Conservation (phyloP, 2,113 vertebrate genomes). For the Notarius quadriscutis region DNA sequence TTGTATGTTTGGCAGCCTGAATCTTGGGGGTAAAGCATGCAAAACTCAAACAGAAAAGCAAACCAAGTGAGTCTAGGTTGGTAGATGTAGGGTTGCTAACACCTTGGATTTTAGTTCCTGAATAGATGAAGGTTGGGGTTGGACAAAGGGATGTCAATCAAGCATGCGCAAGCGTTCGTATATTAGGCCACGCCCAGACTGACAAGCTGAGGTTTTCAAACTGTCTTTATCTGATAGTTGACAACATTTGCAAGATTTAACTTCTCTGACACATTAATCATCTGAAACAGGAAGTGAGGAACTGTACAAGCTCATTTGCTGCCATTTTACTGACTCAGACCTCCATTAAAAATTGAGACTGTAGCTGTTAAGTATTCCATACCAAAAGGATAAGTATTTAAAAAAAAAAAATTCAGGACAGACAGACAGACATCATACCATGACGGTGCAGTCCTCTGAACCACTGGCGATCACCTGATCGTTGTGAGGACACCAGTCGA, state of each 20-base stretch:
- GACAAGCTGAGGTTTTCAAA: neutral
- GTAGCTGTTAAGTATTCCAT: too few species aligned
- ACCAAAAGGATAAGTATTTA: neutral
- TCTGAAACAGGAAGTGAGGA: neutral
- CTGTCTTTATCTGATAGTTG: neutral
- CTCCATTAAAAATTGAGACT: neutral
- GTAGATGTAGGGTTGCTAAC: neutral
- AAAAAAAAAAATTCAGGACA: neutral
- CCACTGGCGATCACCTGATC: constrained; percentile 95
- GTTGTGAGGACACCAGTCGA: constrained; percentile 97
- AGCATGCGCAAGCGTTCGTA: neutral
- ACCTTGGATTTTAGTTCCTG: neutral
- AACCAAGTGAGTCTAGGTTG: neutral
- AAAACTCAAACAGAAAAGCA: neutral
- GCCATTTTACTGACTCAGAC: constrained; percentile 7
- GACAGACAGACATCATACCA: constrained; percentile 71
- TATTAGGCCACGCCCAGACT: neutral
- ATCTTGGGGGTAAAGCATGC: too few species aligned
- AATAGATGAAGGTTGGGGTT: neutral
- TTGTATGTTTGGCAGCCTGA: too few species aligned
- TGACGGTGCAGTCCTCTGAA: constrained; percentile 93
- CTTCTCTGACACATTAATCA: neutral
- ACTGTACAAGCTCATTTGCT: neutral
- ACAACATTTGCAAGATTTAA: neutral
- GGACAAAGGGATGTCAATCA: neutral